Evolutionary conservation across 2,888 invertebrate genomes (phyloP).

Genomic region (Leptinotarsa tumamoca): DNA sequence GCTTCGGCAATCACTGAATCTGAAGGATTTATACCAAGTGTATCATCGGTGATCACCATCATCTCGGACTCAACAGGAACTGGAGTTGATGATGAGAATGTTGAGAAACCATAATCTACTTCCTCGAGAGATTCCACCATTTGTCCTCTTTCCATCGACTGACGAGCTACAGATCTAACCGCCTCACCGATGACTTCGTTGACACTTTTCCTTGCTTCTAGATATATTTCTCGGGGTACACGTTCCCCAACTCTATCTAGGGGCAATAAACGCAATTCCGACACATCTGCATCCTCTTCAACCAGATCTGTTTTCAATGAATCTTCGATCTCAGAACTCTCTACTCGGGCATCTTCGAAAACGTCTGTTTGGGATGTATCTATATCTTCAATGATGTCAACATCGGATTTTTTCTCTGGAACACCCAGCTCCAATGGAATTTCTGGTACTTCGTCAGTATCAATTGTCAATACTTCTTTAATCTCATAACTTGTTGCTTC

Average conservation of each 20-base stretch:
- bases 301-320: not conserved
- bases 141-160: not conserved
- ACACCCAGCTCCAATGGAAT: no score
- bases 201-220: slow-evolving; percentile 1
- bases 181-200: not conserved
- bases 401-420: not conserved
- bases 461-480: no score
- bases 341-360: slow-evolving; percentile 11
- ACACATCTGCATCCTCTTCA: not conserved
- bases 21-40: not conserved
- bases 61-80: not conserved
- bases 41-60: not conserved
- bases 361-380: not conserved
- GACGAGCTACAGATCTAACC: not conserved
- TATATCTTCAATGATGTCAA: not conserved
- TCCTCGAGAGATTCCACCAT: not conserved
- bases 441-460: no score
- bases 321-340: not conserved
- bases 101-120: no score
- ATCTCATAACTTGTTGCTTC: no score
- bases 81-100: no score
- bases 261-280: not conserved
- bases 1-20: not conserved
- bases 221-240: not conserved
- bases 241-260: not conserved